A percentile compares a stretch with the other conserved stretches of the same genome.
Conservation (phyloP, 2,888 invertebrate genomes). For the Graphium colonna region DNA sequence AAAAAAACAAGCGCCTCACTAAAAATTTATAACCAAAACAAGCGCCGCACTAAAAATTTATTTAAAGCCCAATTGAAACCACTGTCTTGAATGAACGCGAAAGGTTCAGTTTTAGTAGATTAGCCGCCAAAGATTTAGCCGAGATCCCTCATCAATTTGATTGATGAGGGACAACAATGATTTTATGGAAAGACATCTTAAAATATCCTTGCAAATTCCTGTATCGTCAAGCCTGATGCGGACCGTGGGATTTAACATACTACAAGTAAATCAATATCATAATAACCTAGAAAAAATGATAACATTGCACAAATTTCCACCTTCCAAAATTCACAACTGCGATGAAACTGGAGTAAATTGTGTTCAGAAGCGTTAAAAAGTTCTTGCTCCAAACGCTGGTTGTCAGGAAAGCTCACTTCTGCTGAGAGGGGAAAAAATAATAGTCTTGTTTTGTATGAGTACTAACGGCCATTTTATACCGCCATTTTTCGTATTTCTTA, state of each 20-base stretch:
- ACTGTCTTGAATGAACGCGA: no score
- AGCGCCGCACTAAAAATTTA: no score
- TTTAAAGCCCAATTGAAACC: no score
- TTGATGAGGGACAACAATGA: background rate
- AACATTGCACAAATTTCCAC: conserved; percentile 27
- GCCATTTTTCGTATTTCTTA: conserved; percentile 32
- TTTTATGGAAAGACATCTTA: background rate
- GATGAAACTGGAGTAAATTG: conserved; percentile 33
- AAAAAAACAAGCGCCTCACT: no score
- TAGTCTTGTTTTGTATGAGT: conserved; percentile 28
- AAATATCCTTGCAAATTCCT: background rate
- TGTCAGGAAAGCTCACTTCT: conserved; percentile 30
- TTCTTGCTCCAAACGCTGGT: conserved; percentile 25
- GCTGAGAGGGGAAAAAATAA: conserved; percentile 30
- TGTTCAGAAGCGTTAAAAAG: conserved; percentile 23
- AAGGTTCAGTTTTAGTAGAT: no score
- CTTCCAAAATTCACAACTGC: conserved; percentile 32
- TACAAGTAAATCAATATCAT: conserved; percentile 30
- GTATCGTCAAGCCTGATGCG: background rate
- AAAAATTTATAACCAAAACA: no score
- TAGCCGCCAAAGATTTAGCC: conserved; percentile 22
- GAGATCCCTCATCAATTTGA: conserved; percentile 18
- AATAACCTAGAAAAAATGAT: conserved; percentile 25
- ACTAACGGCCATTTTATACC: conserved; percentile 29
- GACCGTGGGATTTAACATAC: conserved; percentile 26